Conservation (phyloP, 2,113 vertebrate species). For the Mungos mungo region DNA sequence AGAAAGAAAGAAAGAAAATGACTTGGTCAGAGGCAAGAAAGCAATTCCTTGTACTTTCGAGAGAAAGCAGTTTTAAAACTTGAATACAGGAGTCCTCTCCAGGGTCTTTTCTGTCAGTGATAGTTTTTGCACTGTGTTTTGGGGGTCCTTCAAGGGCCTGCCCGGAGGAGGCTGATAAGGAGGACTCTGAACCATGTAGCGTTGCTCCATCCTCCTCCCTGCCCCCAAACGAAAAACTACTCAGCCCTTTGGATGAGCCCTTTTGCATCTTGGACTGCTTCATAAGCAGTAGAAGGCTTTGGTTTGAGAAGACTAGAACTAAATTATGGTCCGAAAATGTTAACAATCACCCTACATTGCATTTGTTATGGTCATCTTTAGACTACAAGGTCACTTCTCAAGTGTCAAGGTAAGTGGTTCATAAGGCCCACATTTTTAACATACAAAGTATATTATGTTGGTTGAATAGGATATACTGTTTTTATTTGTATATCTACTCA, state of each 20-base stretch:
- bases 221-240: not conserved
- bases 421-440: not conserved
- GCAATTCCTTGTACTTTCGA: too few species aligned
- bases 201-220: not conserved
- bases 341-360: not conserved
- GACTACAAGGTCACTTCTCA: not conserved
- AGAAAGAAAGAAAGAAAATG: conserved; percentile 18
- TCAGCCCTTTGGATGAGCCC: not conserved
- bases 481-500: not conserved
- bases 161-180: not conserved
- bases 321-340: not conserved
- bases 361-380: not conserved
- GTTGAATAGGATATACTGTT: not conserved
- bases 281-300: not conserved
- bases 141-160: not conserved
- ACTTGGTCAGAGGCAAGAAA: not conserved
- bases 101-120: not conserved
- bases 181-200: not conserved
- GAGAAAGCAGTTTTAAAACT: conserved; percentile 17
- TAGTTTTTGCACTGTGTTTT: not conserved
- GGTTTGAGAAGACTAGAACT: not conserved
- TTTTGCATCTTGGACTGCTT: not conserved
- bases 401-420: not conserved
- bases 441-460: not conserved
- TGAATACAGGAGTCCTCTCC: not conserved